These are phyloP conservation scores for Actenoides lindsayi DNA, from an alignment of 2,113 vertebrate genomes.

Conservation along the genomic window DNA sequence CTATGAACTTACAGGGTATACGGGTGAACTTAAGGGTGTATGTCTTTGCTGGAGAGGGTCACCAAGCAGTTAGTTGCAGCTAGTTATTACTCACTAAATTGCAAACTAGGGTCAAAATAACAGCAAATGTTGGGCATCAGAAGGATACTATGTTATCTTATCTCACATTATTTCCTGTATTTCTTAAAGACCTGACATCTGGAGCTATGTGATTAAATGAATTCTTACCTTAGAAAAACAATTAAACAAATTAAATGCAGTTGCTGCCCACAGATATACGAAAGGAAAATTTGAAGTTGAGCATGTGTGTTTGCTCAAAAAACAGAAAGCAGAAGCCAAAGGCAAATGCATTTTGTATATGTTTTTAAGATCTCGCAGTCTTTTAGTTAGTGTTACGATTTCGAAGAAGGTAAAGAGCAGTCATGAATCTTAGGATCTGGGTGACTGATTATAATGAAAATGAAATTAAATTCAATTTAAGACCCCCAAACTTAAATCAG, in stretches of 20 bases:
- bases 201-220: not conserved
- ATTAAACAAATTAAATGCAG: not conserved
- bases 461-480: not conserved
- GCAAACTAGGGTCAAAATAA: not conserved
- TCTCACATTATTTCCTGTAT: not conserved
- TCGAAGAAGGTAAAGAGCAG: not conserved
- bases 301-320: not conserved
- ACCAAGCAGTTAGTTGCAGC: not conserved
- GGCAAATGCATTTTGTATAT: not conserved
- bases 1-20: not conserved
- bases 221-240: not conserved
- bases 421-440: not conserved
- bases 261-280: not conserved
- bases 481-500: not conserved
- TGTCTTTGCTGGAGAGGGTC: not conserved
- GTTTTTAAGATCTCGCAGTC: not conserved
- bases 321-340: not conserved
- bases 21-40: not conserved
- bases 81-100: not conserved
- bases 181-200: not conserved
- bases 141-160: fast-evolving
- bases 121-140: not conserved
- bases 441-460: not conserved
- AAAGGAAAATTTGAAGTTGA: not conserved
- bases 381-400: not conserved